Conservation (phyloP, 1,140 invertebrate genomes). For the Lordiphosa stackelbergi region DNA sequence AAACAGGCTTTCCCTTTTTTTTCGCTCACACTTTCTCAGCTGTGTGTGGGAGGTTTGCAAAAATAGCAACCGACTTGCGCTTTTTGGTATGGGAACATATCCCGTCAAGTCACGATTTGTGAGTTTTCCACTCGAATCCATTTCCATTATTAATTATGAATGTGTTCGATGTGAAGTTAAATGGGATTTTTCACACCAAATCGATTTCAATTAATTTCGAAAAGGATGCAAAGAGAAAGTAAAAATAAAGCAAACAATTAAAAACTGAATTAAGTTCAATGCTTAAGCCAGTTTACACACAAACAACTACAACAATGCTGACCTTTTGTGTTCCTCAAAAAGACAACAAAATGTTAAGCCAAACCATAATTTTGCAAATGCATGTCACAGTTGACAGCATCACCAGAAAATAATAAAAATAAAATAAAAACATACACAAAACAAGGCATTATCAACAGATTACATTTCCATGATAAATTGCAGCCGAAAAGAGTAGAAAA, state of each 20-base stretch:
- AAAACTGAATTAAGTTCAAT: not conserved
- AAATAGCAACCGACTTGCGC: conserved; percentile 54
- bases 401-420: conserved; percentile 21
- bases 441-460: conserved; percentile 49
- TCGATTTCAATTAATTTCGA: conserved; percentile 14
- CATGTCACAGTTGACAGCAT: conserved; percentile 9
- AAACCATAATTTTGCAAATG: conserved; percentile 22
- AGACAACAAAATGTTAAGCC: conserved; percentile 29
- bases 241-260: not conserved
- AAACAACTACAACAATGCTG: conserved; percentile 18
- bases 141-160: conserved; percentile 60
- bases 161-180: conserved; percentile 5
- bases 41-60: conserved; percentile 21
- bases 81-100: conserved; percentile 30
- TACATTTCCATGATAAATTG: conserved; percentile 52
- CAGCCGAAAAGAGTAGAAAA: conserved; percentile 20
- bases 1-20: conserved; percentile 47
- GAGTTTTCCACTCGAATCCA: conserved; percentile 55
- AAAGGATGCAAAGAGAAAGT: conserved; percentile 5
- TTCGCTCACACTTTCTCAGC: not conserved
- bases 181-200: conserved; percentile 10
- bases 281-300: conserved; percentile 2
- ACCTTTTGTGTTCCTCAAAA: conserved; percentile 40
- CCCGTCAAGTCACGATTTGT: conserved; percentile 57
- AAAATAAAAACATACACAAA: conserved; percentile 29